Evolutionary conservation across 2,888 invertebrate genomes (phyloP).

Genomic region (Harpagoxenus sublaevis): DNA sequence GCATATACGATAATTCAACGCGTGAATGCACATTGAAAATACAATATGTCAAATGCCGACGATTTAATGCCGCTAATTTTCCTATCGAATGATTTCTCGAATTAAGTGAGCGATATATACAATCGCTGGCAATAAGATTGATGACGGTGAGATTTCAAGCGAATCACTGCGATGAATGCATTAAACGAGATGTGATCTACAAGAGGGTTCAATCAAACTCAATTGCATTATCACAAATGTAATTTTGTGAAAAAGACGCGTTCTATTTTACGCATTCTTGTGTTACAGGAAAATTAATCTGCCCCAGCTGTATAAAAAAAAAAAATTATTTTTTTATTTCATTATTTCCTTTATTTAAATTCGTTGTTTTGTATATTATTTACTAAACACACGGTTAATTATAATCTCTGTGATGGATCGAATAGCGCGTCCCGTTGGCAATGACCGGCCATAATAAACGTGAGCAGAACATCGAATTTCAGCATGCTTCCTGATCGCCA

Average conservation of each 20-base stretch:
- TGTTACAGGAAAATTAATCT: not conserved
- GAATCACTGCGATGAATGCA: slow-evolving; percentile 15
- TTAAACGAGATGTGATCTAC: slow-evolving; percentile 21
- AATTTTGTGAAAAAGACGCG: not conserved
- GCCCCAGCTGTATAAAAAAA: not conserved
- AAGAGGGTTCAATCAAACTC: not conserved
- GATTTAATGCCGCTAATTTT: slow-evolving; percentile 42
- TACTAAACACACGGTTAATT: not conserved
- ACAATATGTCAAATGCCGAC: slow-evolving; percentile 38
- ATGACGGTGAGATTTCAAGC: slow-evolving; percentile 27
- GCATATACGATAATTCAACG: slow-evolving; percentile 24
- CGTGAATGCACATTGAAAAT: slow-evolving; percentile 24
- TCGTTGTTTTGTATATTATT: not conserved
- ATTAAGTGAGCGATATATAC: slow-evolving; percentile 36
- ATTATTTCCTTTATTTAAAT: not conserved
- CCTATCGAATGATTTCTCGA: slow-evolving; percentile 16
- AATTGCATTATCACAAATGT: not conserved
- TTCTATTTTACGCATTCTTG: not conserved
- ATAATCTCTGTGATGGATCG: not conserved
- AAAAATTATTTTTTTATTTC: not conserved
- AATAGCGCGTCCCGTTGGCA: not conserved
- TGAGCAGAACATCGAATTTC: slow-evolving; percentile 52
- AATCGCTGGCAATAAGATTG: slow-evolving; percentile 49
- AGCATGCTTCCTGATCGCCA: slow-evolving; percentile 74
- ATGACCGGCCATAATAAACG: slow-evolving; percentile 13